Conservation (phyloP, 1,140 invertebrate genomes). For the Drosophila miranda region DNA sequence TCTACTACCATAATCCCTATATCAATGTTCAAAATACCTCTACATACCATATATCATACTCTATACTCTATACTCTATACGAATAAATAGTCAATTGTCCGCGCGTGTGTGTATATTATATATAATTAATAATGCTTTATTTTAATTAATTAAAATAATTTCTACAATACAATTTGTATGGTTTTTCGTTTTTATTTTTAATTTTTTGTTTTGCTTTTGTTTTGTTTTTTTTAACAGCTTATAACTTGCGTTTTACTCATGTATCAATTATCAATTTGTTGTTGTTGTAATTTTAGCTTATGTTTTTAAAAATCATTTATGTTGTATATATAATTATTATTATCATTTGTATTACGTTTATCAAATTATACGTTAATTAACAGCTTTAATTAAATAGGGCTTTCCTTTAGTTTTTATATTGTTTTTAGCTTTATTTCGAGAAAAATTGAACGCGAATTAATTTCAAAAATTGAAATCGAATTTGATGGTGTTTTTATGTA, state of each 20-base stretch:
- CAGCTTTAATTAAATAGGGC: conserved; percentile 48
- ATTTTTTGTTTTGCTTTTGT: conserved; percentile 29
- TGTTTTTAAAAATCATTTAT: conserved; percentile 59
- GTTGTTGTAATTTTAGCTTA: conserved; percentile 49
- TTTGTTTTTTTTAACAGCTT: conserved; percentile 76
- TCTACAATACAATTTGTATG: conserved; percentile 62
- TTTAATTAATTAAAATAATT: conserved; percentile 63
- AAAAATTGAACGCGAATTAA: conserved; percentile 70
- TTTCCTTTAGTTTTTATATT: conserved; percentile 14
- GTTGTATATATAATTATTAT: conserved; percentile 68
- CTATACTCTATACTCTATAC: neutral
- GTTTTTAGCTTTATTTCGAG: conserved; percentile 40
- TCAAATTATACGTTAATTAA: conserved; percentile 69
- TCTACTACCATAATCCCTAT: no score
- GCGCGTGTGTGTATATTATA: conserved; percentile 30
- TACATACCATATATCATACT: neutral
- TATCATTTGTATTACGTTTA: conserved; percentile 70
- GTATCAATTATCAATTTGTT: conserved; percentile 36
- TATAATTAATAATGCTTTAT: conserved; percentile 78
- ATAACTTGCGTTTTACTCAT: conserved; percentile 61
- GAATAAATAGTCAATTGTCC: conserved; percentile 25
- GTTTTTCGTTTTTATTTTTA: conserved; percentile 50
- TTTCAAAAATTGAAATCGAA: conserved; percentile 64
- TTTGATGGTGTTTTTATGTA: conserved; percentile 32
- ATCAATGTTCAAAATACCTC: no score